These are phyloP conservation scores for Epicampocera succincta DNA, from an alignment of 2,888 invertebrate genomes.

Conservation along the genomic window DNA sequence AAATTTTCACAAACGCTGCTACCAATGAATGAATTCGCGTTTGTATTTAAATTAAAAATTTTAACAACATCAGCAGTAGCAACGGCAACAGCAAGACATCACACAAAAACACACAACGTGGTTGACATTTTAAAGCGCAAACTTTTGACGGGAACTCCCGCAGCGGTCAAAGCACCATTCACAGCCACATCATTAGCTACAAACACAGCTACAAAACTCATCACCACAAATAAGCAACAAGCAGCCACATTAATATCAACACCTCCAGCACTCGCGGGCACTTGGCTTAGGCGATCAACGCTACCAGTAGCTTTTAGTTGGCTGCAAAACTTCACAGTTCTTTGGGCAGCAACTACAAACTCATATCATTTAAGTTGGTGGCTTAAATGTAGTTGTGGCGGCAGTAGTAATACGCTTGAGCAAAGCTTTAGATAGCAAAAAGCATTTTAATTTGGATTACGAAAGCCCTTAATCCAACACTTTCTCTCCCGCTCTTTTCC, in stretches of 20 bases:
- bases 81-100: constrained; percentile 53
- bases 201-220: constrained; percentile 6
- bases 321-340: constrained; percentile 31
- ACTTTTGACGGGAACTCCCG: constrained; percentile 23
- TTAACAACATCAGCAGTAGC: constrained; percentile 50
- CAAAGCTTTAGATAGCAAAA: constrained; percentile 66
- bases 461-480: constrained; percentile 6
- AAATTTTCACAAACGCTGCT: constrained; percentile 46
- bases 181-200: constrained; percentile 49
- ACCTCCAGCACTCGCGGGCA: constrained; percentile 2
- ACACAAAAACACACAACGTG: constrained; percentile 45
- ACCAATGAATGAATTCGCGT: constrained; percentile 71
- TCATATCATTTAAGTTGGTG: constrained; percentile 31
- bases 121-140: constrained; percentile 26
- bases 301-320: constrained; percentile 13
- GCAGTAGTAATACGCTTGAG: constrained; percentile 42
- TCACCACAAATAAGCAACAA: constrained; percentile 9
- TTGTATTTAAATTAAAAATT: constrained; percentile 63
- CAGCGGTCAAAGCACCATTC: constrained; percentile 40
- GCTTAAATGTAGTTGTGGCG: constrained; percentile 61
- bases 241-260: constrained; percentile 21
- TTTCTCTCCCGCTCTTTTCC: background rate
- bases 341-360: background rate
- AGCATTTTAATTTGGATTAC: constrained; percentile 37
- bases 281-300: constrained; percentile 11